Evolutionary conservation across 2,113 vertebrate genomes (phyloP).

Genomic region (Murina feae): DNA sequence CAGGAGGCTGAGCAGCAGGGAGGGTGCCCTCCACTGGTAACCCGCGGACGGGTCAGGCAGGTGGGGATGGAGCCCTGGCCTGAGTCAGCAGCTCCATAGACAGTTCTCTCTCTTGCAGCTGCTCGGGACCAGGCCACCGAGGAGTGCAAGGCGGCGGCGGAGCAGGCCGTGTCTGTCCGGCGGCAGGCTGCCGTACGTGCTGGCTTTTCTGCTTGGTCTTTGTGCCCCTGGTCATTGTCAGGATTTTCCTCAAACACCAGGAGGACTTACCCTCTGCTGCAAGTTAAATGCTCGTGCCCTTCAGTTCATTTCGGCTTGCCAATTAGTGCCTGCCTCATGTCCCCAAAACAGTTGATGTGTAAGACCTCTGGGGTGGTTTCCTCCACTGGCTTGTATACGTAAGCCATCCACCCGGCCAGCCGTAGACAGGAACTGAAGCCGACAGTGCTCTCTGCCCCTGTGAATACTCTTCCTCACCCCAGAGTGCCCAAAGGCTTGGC

Average conservation of each 20-base stretch:
- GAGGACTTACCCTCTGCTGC: fast-evolving
- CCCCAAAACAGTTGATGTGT: fast-evolving
- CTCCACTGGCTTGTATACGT: background rate
- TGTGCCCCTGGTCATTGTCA: fast-evolving
- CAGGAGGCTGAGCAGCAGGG: background rate
- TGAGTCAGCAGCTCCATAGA: fast-evolving
- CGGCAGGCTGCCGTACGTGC: slow-evolving; percentile 88
- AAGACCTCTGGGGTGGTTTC: fast-evolving
- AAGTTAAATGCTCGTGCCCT: fast-evolving
- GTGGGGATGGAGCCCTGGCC: background rate
- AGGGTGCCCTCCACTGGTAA: fast-evolving
- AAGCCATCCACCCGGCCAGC: fast-evolving
- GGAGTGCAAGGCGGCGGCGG: slow-evolving; percentile 74
- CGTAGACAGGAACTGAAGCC: background rate
- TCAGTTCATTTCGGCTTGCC: background rate
- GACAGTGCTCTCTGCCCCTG: fast-evolving
- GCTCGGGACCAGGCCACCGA: slow-evolving; percentile 80
- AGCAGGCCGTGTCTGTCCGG: slow-evolving; percentile 84
- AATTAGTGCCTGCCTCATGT: background rate
- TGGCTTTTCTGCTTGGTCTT: background rate
- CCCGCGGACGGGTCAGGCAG: fast-evolving
- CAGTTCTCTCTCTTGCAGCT: slow-evolving; percentile 54
- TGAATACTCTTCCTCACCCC: background rate
- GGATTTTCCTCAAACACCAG: fast-evolving
- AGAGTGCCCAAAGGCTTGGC: background rate